Percentiles rank a stretch among this genome's conserved stretches.
These are phyloP conservation scores for Lota lota DNA, from an alignment of 2,113 vertebrate genomes.

Conservation along the genomic window DNA sequence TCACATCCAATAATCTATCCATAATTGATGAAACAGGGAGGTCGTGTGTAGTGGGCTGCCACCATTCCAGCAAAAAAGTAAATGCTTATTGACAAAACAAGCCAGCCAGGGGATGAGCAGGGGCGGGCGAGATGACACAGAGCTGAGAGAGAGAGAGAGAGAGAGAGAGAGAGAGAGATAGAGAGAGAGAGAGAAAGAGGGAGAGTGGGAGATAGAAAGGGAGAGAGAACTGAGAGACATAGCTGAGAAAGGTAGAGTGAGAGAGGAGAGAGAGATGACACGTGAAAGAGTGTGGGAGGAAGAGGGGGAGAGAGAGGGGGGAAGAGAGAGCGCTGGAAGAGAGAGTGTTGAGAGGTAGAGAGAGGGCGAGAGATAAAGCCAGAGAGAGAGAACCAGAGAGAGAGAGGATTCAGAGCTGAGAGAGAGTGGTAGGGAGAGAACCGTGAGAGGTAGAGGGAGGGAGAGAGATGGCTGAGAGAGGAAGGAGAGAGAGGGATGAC, in stretches of 20 bases:
- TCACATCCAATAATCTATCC: conserved; percentile 99
- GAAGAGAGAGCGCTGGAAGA: conserved; percentile 41
- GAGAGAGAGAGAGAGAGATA: conserved; percentile 22
- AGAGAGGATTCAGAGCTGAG: not conserved
- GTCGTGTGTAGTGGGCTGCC: conserved; percentile 99
- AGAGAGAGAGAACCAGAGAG: no score
- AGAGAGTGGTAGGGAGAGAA: conserved; percentile 34
- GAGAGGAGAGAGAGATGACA: conserved; percentile 21
- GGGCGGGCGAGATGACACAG: conserved; percentile 76
- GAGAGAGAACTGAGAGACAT: conserved; percentile 34
- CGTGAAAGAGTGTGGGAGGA: conserved; percentile 34
- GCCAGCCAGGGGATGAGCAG: conserved; percentile 84
- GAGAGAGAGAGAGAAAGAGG: conserved; percentile 30
- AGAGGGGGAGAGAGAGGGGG: conserved; percentile 39
- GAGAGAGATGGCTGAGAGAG: conserved; percentile 41
- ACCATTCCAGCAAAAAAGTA: conserved; percentile 95
- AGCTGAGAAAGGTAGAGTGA: conserved; percentile 36
- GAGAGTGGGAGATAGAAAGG: conserved; percentile 19
- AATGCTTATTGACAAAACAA: conserved; percentile 99
- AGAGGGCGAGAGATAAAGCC: conserved; percentile 40
- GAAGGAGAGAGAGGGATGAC: conserved; percentile 10
- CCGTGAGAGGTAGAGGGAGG: conserved; percentile 37
- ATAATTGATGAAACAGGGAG: conserved; percentile 99
- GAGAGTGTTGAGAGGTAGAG: conserved; percentile 31
- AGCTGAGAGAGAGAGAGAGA: conserved; percentile 48